Percentiles rank a stretch among this genome's conserved stretches.
These are phyloP conservation scores for Calephelis virginiensis DNA, from an alignment of 1,140 invertebrate genomes.

Conservation along the genomic window DNA sequence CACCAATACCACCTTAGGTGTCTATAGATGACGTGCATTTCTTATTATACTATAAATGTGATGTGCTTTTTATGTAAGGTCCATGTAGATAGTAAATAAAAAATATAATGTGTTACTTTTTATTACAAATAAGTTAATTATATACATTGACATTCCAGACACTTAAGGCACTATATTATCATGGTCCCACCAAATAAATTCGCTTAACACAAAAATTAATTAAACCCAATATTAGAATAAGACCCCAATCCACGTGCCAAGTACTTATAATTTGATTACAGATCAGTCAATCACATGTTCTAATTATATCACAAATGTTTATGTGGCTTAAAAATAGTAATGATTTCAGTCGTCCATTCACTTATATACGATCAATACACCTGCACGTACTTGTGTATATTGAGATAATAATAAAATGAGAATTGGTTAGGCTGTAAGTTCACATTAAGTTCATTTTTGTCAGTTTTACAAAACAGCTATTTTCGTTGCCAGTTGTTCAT, in stretches of 20 bases:
- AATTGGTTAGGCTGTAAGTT: too few relatives aligned
- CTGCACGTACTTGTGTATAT: too few relatives aligned
- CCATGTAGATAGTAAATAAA: background rate
- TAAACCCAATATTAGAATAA: background rate
- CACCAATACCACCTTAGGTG: too few relatives aligned
- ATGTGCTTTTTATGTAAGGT: too few relatives aligned
- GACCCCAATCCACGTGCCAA: background rate
- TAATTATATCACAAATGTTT: conserved; percentile 9
- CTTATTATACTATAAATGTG: too few relatives aligned
- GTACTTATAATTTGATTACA: background rate
- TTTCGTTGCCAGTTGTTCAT: too few relatives aligned
- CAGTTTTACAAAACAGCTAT: too few relatives aligned
- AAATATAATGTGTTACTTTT: conserved; percentile 14
- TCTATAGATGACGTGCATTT: too few relatives aligned
- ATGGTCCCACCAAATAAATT: conserved; percentile 10
- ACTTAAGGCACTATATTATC: conserved; percentile 14
- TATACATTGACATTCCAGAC: conserved; percentile 7
- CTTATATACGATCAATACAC: background rate
- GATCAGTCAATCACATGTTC: background rate
- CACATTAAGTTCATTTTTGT: too few relatives aligned
- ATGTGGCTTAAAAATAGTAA: background rate
- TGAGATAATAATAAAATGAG: too few relatives aligned
- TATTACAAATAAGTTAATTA: conserved; percentile 10
- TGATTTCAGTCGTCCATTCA: background rate
- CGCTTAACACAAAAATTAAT: background rate